These are phyloP conservation scores for Phthorimaea operculella DNA, from an alignment of 1,140 invertebrate species.

Conservation along the genomic window DNA sequence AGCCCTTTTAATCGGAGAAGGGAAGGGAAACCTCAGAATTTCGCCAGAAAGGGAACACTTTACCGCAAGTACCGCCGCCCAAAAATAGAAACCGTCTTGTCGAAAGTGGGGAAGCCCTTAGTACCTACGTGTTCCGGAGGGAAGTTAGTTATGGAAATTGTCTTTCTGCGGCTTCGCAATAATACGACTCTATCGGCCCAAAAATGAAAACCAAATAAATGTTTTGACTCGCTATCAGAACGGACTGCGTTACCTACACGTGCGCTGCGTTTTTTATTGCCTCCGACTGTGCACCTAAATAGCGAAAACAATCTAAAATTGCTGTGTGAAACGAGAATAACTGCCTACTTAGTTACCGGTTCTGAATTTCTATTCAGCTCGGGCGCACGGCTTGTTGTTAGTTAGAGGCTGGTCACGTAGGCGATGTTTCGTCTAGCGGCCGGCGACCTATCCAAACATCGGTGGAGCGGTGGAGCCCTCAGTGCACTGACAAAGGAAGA, in stretches of 20 bases:
- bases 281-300: slow-evolving; percentile 4
- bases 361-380: slow-evolving; percentile 21
- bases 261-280: slow-evolving; percentile 4
- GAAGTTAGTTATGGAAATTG: neutral
- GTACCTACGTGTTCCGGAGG: neutral
- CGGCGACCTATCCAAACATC: neutral
- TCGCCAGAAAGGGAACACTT: slow-evolving; percentile 1
- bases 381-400: neutral
- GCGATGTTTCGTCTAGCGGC: neutral
- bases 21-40: neutral
- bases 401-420: slow-evolving; percentile 6
- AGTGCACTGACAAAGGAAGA: neutral
- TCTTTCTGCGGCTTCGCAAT: slow-evolving; percentile 5
- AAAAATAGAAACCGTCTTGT: neutral
- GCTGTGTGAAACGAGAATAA: slow-evolving; percentile 13
- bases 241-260: neutral
- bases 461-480: neutral
- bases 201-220: slow-evolving; percentile 4
- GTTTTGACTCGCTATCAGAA: slow-evolving; percentile 2
- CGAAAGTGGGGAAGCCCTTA: slow-evolving; percentile 1
- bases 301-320: slow-evolving; percentile 13
- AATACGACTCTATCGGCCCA: neutral
- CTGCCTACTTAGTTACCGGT: slow-evolving; percentile 18
- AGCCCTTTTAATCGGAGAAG: neutral
- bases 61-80: neutral